These are phyloP conservation scores for Porites divaricata DNA, from an alignment of 92 coral and sea anemone species.

Conservation along the genomic window DNA sequence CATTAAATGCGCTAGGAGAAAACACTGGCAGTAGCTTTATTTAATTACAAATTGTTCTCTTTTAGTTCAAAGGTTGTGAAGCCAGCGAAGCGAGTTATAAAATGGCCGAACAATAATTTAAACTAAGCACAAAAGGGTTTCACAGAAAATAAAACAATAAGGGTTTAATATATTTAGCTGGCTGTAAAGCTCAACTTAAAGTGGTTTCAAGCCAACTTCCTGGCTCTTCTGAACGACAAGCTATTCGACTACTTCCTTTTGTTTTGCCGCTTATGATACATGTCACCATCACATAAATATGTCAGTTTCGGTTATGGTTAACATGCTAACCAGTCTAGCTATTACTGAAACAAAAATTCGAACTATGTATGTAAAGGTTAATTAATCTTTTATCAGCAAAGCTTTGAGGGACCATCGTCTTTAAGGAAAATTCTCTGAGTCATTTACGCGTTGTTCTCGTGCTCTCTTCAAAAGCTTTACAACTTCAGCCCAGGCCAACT, in stretches of 20 bases:
- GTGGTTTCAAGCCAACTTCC: background rate
- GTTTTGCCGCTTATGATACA: background rate
- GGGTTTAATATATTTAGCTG: constrained; percentile 3
- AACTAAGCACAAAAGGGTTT: constrained; percentile 1
- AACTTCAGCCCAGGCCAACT: too few relatives aligned
- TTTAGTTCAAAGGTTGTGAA: background rate
- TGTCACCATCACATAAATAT: background rate
- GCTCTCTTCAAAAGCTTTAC: too few relatives aligned
- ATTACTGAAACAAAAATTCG: too few relatives aligned
- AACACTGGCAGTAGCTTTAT: background rate
- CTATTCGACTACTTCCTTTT: background rate
- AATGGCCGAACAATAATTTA: constrained; percentile 3
- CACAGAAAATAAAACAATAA: constrained; percentile 1
- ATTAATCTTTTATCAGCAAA: too few relatives aligned
- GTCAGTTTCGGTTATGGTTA: background rate
- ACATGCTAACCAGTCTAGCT: too few relatives aligned
- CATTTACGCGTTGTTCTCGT: too few relatives aligned
- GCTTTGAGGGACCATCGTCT: too few relatives aligned
- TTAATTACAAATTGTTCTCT: background rate
- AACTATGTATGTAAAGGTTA: too few relatives aligned
- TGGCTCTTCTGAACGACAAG: background rate
- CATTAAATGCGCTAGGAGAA: background rate
- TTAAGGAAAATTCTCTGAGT: too few relatives aligned
- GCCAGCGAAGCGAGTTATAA: constrained; percentile 2
- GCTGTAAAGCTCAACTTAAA: constrained; percentile 2